Base-by-base conservation (phyloP, 2,888 invertebrate species). In the Scaptomyza caliginosa region DNA sequence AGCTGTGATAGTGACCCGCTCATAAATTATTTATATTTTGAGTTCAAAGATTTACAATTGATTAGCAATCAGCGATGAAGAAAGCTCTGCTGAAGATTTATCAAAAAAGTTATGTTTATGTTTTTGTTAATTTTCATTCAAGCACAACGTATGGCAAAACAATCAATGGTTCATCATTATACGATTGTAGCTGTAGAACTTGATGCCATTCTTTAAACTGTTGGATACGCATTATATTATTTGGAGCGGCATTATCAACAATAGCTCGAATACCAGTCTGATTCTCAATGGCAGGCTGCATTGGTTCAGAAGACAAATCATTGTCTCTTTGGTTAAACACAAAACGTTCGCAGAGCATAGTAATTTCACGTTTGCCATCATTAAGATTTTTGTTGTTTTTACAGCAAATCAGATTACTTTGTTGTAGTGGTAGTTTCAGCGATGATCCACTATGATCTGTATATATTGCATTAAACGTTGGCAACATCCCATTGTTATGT, bases 101-200 rank as follows among this genome's bases (percentile, higher is more conserved):
- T 26, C 7, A 26, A n/a, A n/a, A 56, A 30, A 28, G n/a, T n/a
- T 45, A 62, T 38, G 16, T 13, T 46, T 3, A 13, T 4, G 24
- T 34, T 30, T 26, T 13, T 13, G 4, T n/a, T n/a, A 30, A n/a
- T 30, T 17, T 64, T 92, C 93, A 98, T 95, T 98, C 98, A 92
- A 98, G 96, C 92, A 98, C 96, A 92, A 98, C 97, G 93, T 99
- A 99, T 93, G 98, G 98, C 94, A 98, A 94, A 93, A 98, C 96
- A 92, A 96, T 94, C 91, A 98, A 94, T 90, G 94, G 93, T 91
- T 96, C 95, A 89, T 95, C 96, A 89, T 96, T 94, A 87, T 94
- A 94, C 67, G 96, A 94, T 89, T 93, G 93, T 88, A 94, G 92
- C 81, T 95, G 94, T 75, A 95, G 94, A 90, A 96, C 95, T 92